These are phyloP conservation scores for Butorides virescens DNA, from an alignment of 2,113 vertebrate genomes.

Conservation along the genomic window DNA sequence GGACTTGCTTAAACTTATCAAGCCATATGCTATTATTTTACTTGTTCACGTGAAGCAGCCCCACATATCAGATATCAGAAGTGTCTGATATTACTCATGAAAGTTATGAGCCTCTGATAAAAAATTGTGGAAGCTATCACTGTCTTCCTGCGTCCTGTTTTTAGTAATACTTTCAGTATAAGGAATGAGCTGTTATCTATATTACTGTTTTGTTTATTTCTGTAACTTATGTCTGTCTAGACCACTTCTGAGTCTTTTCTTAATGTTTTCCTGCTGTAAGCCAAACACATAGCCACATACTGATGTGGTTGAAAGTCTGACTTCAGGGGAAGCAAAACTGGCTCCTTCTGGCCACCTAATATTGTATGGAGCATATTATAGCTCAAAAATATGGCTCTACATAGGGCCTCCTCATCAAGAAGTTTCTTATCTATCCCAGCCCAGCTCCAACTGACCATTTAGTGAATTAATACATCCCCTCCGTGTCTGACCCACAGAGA, in stretches of 20 bases:
- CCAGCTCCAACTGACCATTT: background rate
- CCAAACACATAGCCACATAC: background rate
- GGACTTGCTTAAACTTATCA: background rate
- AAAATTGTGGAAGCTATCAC: background rate
- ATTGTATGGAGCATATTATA: rapidly evolving
- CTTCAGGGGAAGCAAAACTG: background rate
- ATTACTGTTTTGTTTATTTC: background rate
- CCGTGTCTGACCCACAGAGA: background rate
- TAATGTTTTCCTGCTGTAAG: background rate
- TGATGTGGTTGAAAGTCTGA: background rate
- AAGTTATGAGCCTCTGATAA: background rate
- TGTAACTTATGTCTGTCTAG: background rate
- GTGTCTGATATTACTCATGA: background rate
- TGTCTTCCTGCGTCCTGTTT: background rate
- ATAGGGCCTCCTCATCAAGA: background rate
- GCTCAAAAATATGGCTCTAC: background rate
- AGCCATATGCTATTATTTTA: background rate
- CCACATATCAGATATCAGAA: background rate
- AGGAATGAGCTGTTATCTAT: background rate
- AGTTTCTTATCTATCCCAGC: background rate
- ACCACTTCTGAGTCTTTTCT: background rate
- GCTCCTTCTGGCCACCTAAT: background rate
- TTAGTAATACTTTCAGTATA: background rate
- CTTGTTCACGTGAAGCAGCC: background rate
- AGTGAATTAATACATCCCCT: background rate